Evolutionary conservation across 1,140 invertebrate genomes (phyloP).

Genomic region (Globodera rostochiensis): DNA sequence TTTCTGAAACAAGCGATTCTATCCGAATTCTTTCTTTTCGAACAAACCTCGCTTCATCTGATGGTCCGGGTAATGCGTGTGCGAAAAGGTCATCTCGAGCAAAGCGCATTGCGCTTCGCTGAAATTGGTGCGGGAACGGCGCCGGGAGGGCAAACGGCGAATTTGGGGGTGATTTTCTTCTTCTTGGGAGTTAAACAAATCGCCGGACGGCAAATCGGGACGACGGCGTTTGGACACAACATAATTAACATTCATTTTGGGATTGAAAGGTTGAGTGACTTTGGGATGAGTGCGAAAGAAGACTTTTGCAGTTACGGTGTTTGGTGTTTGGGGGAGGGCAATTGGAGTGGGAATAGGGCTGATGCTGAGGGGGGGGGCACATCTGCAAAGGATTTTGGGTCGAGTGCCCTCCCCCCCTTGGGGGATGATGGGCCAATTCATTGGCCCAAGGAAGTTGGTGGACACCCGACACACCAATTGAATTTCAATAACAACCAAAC

Average conservation of each 20-base stretch:
- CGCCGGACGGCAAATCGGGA: not conserved
- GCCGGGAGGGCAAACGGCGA: not conserved
- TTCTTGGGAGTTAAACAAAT: not conserved
- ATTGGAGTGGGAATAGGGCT: not conserved
- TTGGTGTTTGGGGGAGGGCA: not conserved
- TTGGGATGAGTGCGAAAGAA: not conserved
- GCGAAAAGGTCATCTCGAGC: not conserved
- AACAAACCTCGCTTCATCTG: not conserved
- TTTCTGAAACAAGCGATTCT: conserved; percentile 16
- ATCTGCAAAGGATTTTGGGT: not conserved
- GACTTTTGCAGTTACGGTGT: not conserved
- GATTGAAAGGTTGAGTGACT: not conserved
- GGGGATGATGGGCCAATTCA: not conserved
- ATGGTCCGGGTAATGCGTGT: conserved; percentile 9
- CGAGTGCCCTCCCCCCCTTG: too few relatives aligned
- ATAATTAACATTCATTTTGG: not conserved
- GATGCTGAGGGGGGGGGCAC: not conserved
- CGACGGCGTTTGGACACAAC: not conserved
- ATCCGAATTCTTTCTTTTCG: not conserved
- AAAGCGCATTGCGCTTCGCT: not conserved
- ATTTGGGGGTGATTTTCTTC: not conserved
- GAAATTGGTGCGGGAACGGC: conserved; percentile 21
- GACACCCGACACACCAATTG: not conserved
- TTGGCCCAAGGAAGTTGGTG: not conserved
- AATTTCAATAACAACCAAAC: not conserved